Evolutionary conservation across 2,888 invertebrate species (phyloP).

Genomic region (Andrena camellia): DNA sequence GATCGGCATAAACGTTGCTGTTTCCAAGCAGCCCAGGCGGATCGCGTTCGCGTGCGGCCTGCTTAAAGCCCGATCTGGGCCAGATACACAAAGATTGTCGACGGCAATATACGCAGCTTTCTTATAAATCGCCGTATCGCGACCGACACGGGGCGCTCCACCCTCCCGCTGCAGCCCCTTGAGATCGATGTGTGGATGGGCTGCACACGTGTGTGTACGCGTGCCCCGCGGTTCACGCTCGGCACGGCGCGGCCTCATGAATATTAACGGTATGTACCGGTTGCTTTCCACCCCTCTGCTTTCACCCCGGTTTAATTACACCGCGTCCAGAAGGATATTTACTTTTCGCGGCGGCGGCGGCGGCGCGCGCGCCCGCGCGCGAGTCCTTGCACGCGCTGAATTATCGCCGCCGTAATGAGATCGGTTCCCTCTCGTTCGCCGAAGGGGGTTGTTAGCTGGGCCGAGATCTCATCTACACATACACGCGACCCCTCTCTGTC

Average conservation of each 20-base stretch:
- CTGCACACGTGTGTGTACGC: neutral
- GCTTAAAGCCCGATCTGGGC: conserved; percentile 83
- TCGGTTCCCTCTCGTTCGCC: conserved; percentile 43
- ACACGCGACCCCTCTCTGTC: conserved; percentile 58
- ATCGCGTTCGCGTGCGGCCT: conserved; percentile 80
- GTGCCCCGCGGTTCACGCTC: conserved; percentile 25
- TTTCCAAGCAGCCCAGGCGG: conserved; percentile 43
- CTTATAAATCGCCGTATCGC: conserved; percentile 64
- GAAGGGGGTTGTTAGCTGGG: conserved; percentile 39
- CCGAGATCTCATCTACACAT: conserved; percentile 56
- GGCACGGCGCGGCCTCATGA: conserved; percentile 53
- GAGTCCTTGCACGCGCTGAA: conserved; percentile 46
- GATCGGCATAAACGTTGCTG: neutral
- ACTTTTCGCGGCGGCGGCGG: conserved; percentile 46
- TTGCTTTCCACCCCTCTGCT: neutral
- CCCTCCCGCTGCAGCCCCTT: neutral
- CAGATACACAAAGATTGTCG: conserved; percentile 79
- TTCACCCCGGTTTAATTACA: conserved; percentile 48
- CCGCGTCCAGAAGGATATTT: conserved; percentile 46
- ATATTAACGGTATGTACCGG: conserved; percentile 54
- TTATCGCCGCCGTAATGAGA: conserved; percentile 61
- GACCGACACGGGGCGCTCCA: neutral
- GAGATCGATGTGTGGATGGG: neutral
- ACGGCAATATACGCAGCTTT: conserved; percentile 67
- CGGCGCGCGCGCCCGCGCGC: neutral